These are phyloP conservation scores for Anabas testudineus DNA, from an alignment of 2,797 vertebrate species.

Conservation along the genomic window DNA sequence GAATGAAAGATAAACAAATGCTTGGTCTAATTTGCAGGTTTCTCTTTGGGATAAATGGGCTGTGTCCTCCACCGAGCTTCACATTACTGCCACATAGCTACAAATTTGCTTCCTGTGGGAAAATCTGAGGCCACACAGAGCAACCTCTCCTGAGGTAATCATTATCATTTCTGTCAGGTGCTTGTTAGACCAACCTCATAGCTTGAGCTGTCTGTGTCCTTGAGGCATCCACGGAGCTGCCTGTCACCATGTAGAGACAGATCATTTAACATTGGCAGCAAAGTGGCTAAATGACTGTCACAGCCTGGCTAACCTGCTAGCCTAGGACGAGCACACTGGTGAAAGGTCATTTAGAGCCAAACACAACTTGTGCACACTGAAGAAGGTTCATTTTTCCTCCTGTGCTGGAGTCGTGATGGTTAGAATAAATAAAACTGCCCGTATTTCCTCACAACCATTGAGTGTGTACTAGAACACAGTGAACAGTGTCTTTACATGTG, in stretches of 20 bases:
- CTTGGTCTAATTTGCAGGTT: conserved; percentile 45
- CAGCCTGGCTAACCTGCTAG: conserved; percentile 42
- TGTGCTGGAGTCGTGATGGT: no score
- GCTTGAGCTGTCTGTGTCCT: conserved; percentile 61
- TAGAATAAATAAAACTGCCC: no score
- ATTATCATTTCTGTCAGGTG: conserved; percentile 71
- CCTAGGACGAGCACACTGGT: conserved; percentile 22
- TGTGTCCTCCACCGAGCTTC: conserved; percentile 44
- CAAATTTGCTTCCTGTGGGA: conserved; percentile 60
- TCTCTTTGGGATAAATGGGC: conserved; percentile 51
- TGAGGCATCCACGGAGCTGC: conserved; percentile 58
- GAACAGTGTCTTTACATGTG: conserved; percentile 3
- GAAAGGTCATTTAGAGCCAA: conserved; percentile 37
- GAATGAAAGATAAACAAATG: conserved; percentile 61
- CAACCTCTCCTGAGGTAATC: conserved; percentile 60
- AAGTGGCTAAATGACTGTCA: conserved; percentile 37
- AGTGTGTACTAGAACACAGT: not conserved
- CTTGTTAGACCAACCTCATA: conserved; percentile 65
- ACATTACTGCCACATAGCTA: conserved; percentile 54
- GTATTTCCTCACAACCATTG: not conserved
- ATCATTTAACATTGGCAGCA: conserved; percentile 60
- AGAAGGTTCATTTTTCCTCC: not conserved
- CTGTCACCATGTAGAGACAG: conserved; percentile 52
- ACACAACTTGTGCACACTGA: conserved; percentile 4
- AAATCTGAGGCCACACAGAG: conserved; percentile 45